phyloP scores from a whole-genome alignment of 2,888 invertebrate species.

The Cremastobaeus sp. region DNA sequence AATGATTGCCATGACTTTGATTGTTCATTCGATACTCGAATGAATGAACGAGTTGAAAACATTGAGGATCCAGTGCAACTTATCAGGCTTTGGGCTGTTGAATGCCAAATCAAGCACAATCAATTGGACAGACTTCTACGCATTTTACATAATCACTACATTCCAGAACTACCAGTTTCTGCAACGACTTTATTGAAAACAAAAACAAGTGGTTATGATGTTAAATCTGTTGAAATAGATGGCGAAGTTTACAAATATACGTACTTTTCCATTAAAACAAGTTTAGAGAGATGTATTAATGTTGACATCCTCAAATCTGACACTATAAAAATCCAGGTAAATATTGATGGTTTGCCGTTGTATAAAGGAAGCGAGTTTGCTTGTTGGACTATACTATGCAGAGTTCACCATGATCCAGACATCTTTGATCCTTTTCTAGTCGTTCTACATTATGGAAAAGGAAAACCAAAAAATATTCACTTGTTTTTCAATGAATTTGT shows the following conservation, averaged over 20 bases:
- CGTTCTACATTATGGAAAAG: neutral
- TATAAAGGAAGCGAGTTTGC: neutral
- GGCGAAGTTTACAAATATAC: neutral
- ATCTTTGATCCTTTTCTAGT: conserved; percentile 4
- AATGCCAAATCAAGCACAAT: neutral
- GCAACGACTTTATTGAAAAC: conserved; percentile 2
- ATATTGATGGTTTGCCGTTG: conserved; percentile 11
- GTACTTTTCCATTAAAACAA: conserved; percentile 2
- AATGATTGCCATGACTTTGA: no score
- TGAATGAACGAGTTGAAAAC: no score
- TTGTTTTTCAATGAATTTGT: conserved; percentile 14
- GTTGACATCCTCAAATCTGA: neutral
- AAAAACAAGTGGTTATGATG: no score
- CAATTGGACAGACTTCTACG: neutral
- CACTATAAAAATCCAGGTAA: conserved; percentile 2
- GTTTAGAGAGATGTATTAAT: neutral
- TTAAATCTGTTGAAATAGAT: conserved; percentile 1
- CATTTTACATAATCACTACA: neutral
- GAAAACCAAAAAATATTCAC: neutral
- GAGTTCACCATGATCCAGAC: neutral
- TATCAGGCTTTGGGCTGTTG: conserved; percentile 7
- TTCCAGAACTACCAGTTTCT: neutral
- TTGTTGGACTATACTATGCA: conserved; percentile 12
- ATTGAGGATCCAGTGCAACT: no score
- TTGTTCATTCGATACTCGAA: no score